These are phyloP conservation scores for Agrochola litura DNA, from an alignment of 2,888 invertebrate genomes.

Conservation along the genomic window DNA sequence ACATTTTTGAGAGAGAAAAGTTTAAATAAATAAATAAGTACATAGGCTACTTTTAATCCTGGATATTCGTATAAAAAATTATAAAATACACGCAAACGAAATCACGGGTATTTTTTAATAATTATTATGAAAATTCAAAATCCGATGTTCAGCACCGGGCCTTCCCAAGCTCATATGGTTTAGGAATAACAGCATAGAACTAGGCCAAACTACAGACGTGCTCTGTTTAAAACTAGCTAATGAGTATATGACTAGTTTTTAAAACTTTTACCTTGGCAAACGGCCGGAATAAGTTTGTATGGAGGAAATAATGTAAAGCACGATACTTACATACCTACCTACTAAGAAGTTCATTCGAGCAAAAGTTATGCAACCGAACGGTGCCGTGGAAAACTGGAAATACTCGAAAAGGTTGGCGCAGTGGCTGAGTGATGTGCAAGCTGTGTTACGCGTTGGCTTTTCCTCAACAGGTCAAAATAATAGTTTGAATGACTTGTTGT, in stretches of 20 bases:
- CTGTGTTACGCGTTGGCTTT: not conserved
- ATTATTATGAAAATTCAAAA: not conserved
- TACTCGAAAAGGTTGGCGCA: not conserved
- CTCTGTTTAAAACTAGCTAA: slow-evolving; percentile 40
- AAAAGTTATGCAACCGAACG: not conserved
- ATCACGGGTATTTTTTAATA: not conserved
- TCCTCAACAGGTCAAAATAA: not conserved
- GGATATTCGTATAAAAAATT: no score
- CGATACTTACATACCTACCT: not conserved
- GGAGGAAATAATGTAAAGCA: slow-evolving; percentile 9
- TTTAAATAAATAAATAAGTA: no score
- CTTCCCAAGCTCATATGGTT: slow-evolving; percentile 6
- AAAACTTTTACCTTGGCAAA: slow-evolving; percentile 42
- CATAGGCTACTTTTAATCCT: no score
- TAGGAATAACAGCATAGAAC: slow-evolving; percentile 30
- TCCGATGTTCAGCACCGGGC: not conserved
- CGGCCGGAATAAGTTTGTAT: slow-evolving; percentile 23
- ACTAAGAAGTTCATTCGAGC: not conserved
- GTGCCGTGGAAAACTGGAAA: not conserved
- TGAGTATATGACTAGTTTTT: slow-evolving; percentile 42
- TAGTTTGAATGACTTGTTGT: not conserved
- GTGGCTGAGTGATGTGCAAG: not conserved
- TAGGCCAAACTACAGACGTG: slow-evolving; percentile 42
- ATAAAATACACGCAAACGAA: not conserved
- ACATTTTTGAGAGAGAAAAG: no score